phyloP scores from a whole-genome alignment of 2,113 vertebrate species.

The Nycticorax nycticorax region DNA sequence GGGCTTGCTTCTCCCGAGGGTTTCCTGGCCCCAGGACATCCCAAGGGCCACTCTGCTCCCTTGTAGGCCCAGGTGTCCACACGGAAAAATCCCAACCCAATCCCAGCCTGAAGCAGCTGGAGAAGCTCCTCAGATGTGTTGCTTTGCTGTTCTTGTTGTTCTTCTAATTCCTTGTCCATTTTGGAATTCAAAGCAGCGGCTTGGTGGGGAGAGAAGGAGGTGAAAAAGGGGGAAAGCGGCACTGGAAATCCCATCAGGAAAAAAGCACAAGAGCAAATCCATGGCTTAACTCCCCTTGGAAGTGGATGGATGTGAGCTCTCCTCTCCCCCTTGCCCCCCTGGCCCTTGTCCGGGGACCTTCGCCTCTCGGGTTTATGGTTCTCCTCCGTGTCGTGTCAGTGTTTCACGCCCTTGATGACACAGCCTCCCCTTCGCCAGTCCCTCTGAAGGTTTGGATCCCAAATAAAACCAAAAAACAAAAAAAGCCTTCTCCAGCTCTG shows the following conservation, averaged over 20 bases:
- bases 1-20: neutral
- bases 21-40: neutral
- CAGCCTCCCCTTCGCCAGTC: neutral
- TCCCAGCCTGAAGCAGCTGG: neutral
- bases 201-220: neutral
- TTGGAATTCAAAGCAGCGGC: neutral
- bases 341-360: neutral
- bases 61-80: rapidly evolving
- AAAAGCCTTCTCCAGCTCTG: neutral
- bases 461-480: neutral
- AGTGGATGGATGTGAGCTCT: neutral
- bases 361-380: neutral
- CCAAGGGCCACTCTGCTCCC: neutral
- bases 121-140: neutral
- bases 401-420: neutral
- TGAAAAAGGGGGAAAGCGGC: neutral
- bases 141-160: neutral
- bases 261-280: neutral
- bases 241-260: neutral
- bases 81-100: neutral
- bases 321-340: neutral
- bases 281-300: neutral
- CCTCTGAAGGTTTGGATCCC: neutral
- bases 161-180: neutral
- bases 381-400: neutral